Evolutionary conservation across 2,797 vertebrate genomes (phyloP), one percentile per base, ranked within the genome.

Genomic region (Thamnophis elegans): DNA sequence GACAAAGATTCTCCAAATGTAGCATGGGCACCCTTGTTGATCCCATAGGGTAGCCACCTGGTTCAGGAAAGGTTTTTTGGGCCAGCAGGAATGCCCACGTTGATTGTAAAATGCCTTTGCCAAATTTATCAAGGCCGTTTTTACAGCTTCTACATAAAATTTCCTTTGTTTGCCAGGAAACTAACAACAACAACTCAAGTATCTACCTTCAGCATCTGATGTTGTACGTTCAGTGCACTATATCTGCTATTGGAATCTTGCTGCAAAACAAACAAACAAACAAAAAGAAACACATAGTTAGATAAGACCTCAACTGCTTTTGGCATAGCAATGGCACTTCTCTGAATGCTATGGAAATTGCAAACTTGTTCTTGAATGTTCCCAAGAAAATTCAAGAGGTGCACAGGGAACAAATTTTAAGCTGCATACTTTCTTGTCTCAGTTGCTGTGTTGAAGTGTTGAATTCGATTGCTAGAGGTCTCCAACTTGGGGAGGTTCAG

Each of bases 131-230:
- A 82, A 5, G 20, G 18, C 73, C 47, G 20, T 25, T 82, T 82
- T 82, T 82, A 82, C 10, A 47, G 42, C 22, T 82, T 47, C 22
- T 82, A 47, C 20, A 47, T 47, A 25, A 25, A 47, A 25, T 47
- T 47, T 47, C 78, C 20, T 82, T 82, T 82, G 78, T 25, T 82
- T 47, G 10, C 78, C 42, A 47, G 42, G 36, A 82, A 47, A 82
- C 20, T 25, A 47, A 82, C 42, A 82, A 25, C 6, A 28, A 55
- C 14, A 25, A 90, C 7, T 13, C 26, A 42, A 22, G 32, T 51
- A 97, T 98, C 94, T 92, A 99, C 99, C 98, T 99, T 99, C 68
- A 99, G 92, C 98, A 99, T 99, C 97, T 99, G 98, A 96, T 99
- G 99, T n/a, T 99, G 99, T n/a, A 99, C 98, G 26, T 99, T 99